A percentile compares a stretch with the other conserved stretches of the same genome.
phyloP scores from a whole-genome alignment of 2,797 vertebrate species.

The Myripristis jacobus region DNA sequence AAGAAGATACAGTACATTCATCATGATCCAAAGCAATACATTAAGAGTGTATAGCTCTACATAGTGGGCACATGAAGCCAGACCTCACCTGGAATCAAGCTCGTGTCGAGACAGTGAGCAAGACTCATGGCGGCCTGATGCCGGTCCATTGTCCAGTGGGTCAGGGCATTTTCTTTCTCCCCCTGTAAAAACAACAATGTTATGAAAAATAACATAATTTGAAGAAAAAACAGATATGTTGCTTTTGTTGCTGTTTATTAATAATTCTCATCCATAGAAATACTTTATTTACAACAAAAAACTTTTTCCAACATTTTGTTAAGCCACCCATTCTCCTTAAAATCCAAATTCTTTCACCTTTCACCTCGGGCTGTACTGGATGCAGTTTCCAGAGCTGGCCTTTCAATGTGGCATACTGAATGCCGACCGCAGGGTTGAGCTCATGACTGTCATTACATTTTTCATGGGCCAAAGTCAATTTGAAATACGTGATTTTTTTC shows the following conservation, averaged over 20 bases:
- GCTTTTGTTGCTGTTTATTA: background rate
- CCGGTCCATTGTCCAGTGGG: conserved; percentile 87
- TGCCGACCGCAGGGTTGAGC: too few relatives aligned
- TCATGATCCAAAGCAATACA: background rate
- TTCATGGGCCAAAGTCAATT: too few relatives aligned
- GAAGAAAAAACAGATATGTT: background rate
- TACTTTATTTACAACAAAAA: background rate
- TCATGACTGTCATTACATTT: too few relatives aligned
- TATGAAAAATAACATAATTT: background rate
- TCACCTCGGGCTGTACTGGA: too few relatives aligned
- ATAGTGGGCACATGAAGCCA: background rate
- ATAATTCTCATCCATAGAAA: background rate
- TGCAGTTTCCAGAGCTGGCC: too few relatives aligned
- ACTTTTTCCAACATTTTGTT: too few relatives aligned
- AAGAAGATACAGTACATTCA: conserved; percentile 1
- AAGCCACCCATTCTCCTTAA: too few relatives aligned
- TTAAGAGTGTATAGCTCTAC: background rate
- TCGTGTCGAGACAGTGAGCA: conserved; percentile 80
- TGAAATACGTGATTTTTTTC: too few relatives aligned
- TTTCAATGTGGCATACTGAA: too few relatives aligned
- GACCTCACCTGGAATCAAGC: conserved; percentile 83
- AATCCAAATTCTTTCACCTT: too few relatives aligned
- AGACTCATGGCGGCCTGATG: conserved; percentile 77
- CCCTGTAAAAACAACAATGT: conserved; percentile 79
- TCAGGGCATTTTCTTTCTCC: conserved; percentile 82